Evolutionary conservation across 1,140 invertebrate species (phyloP).

Genomic region (Panulirus ornatus): DNA sequence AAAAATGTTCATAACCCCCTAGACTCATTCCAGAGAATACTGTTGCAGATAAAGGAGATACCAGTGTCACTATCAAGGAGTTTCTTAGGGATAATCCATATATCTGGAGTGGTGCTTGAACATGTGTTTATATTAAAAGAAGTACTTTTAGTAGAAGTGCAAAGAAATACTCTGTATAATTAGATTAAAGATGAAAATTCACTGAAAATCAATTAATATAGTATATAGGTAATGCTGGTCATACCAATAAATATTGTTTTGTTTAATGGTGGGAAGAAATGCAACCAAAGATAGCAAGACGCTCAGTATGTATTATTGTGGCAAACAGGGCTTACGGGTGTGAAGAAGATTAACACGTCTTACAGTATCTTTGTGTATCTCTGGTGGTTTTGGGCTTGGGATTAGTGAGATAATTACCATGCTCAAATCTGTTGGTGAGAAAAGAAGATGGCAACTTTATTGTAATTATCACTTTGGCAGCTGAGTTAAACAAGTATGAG

Average conservation of each 20-base stretch:
- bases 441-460: background rate
- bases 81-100: background rate
- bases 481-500: background rate
- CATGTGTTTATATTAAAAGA: background rate
- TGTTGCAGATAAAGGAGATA: background rate
- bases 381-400: background rate
- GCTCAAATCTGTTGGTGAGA: background rate
- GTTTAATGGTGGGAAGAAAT: conserved; percentile 9
- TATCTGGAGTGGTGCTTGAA: background rate
- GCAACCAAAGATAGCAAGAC: conserved; percentile 6
- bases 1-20: conserved; percentile 12
- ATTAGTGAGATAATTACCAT: background rate
- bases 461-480: background rate
- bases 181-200: background rate
- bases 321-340: background rate
- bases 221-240: conserved; percentile 23
- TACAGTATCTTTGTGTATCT: background rate
- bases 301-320: conserved; percentile 8
- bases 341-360: too few relatives aligned
- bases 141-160: background rate
- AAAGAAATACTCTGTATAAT: background rate
- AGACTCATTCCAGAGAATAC: background rate
- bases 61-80: background rate
- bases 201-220: background rate
- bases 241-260: background rate